Evolutionary conservation across 2,888 invertebrate species (phyloP).

Genomic region (Limnephilus auricula): DNA sequence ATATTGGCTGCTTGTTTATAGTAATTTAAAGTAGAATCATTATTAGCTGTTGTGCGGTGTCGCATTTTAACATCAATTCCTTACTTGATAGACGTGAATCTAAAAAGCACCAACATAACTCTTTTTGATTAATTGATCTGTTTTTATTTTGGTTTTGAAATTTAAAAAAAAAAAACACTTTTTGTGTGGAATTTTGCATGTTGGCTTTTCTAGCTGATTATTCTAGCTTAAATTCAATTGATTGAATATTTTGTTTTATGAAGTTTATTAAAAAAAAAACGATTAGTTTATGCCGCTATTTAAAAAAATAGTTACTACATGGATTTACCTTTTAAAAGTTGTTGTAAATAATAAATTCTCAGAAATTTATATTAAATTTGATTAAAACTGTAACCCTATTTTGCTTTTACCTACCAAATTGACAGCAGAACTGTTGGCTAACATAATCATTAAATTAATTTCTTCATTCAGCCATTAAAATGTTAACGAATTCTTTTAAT

Average conservation of each 20-base stretch:
- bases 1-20: neutral
- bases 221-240: neutral
- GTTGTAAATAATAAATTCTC: neutral
- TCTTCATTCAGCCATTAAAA: neutral
- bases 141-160: neutral
- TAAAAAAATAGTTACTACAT: neutral
- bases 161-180: neutral
- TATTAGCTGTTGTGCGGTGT: neutral
- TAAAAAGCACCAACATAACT: neutral
- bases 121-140: neutral
- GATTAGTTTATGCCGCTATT: neutral
- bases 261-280: conserved; percentile 1
- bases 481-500: neutral
- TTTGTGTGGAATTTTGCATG: neutral
- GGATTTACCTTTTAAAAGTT: neutral
- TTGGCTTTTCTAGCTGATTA: neutral
- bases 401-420: neutral
- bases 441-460: neutral
- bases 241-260: neutral
- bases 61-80: neutral
- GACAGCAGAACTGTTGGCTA: neutral
- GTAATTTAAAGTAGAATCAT: neutral
- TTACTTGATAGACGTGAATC: neutral
- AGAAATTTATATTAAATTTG: neutral
- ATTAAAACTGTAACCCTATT: neutral